phyloP scores from a whole-genome alignment of 1,140 invertebrate genomes.

The Anastrepha obliqua region DNA sequence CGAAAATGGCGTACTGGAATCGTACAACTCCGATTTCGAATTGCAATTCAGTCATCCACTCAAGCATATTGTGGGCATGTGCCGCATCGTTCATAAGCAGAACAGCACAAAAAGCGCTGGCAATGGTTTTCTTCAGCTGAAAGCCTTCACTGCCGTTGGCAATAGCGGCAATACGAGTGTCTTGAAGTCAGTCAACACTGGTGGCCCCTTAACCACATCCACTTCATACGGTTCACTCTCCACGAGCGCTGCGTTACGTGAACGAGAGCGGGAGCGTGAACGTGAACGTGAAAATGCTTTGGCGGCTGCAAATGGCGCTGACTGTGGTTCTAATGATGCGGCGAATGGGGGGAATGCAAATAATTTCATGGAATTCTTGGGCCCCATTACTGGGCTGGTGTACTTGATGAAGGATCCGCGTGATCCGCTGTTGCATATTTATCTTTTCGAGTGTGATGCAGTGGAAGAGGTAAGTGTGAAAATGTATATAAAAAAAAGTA shows the following conservation, averaged over 20 bases:
- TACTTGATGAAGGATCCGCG: conserved; percentile 80
- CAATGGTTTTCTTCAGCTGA: conserved; percentile 70
- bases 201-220: conserved; percentile 67
- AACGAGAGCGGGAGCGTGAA: conserved; percentile 14
- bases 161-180: conserved; percentile 57
- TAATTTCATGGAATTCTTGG: conserved; percentile 73
- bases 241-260: conserved; percentile 62
- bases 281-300: conserved; percentile 56
- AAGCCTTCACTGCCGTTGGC: conserved; percentile 58
- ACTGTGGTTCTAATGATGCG: conserved; percentile 57
- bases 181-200: conserved; percentile 13
- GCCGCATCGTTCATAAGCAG: conserved; percentile 70
- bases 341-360: conserved; percentile 61
- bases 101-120: conserved; percentile 64
- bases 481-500: not conserved
- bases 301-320: conserved; percentile 57
- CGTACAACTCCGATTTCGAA: conserved; percentile 80
- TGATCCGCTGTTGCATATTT: conserved; percentile 80
- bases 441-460: conserved; percentile 79
- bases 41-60: conserved; percentile 79
- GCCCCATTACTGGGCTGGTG: conserved; percentile 74
- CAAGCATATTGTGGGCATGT: conserved; percentile 77
- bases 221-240: conserved; percentile 70
- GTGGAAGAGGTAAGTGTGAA: conserved; percentile 78
- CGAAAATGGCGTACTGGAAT: conserved; percentile 79